phyloP scores from a whole-genome alignment of 2,113 vertebrate species.

The Rattus rattus region DNA sequence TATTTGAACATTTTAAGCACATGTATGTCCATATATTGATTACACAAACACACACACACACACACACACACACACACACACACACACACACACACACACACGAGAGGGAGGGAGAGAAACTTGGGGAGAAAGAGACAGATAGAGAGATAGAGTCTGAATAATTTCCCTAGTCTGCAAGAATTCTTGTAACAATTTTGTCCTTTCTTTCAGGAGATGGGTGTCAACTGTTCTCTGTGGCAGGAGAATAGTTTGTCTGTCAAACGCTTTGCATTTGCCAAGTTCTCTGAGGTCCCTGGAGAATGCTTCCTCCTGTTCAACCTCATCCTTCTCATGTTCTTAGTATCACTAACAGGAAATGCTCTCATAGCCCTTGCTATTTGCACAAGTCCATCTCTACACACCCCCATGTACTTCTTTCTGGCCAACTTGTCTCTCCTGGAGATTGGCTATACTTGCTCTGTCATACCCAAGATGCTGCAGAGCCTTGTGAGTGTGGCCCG shows the following conservation, averaged over 20 bases:
- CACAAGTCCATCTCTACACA: constrained; percentile 33
- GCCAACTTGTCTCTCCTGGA: constrained; percentile 75
- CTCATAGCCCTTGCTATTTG: constrained; percentile 61
- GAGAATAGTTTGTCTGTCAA: constrained; percentile 49
- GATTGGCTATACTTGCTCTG: constrained; percentile 66
- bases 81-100: not conserved
- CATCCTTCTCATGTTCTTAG: not conserved
- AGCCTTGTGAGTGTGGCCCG: constrained; percentile 48
- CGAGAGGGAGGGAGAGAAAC: not conserved
- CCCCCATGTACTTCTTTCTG: constrained; percentile 76
- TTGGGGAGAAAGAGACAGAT: not conserved
- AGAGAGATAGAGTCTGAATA: not conserved
- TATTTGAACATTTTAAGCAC: not conserved
- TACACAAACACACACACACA: not conserved
- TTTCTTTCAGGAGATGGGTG: constrained; percentile 41
- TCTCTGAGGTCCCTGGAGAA: constrained; percentile 37
- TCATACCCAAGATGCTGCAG: constrained; percentile 72
- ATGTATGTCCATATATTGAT: not conserved
- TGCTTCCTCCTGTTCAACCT: constrained; percentile 62
- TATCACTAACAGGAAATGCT: constrained; percentile 52
- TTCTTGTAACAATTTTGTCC: not conserved
- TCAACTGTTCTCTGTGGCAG: constrained; percentile 57
- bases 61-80: not conserved
- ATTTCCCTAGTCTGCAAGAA: not conserved
- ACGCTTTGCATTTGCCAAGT: constrained; percentile 44